Percentiles rank a stretch among this genome's conserved stretches.
These are phyloP conservation scores for Mystacornis crossleyi DNA, from an alignment of 2,113 vertebrate species.

Conservation along the genomic window DNA sequence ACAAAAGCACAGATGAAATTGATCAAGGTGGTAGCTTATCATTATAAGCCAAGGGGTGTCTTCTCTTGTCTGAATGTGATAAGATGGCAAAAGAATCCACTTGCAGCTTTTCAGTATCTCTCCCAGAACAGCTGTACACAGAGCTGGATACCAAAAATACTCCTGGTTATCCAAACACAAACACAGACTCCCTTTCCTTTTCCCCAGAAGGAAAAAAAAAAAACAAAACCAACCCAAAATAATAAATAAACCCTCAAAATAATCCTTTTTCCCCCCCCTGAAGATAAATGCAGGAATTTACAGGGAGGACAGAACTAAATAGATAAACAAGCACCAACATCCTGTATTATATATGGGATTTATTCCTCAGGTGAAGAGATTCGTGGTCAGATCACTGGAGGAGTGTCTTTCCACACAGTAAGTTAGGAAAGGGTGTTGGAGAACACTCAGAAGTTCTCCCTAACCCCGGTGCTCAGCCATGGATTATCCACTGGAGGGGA, in stretches of 20 bases:
- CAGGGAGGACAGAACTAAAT: neutral
- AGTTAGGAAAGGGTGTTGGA: neutral
- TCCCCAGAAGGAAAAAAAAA: neutral
- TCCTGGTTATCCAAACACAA: neutral
- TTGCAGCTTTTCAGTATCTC: constrained; percentile 19
- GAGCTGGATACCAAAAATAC: constrained; percentile 3
- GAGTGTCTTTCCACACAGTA: neutral
- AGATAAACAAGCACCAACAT: neutral
- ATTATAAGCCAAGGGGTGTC: constrained; percentile 7
- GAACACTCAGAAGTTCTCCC: neutral
- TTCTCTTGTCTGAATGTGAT: constrained; percentile 16
- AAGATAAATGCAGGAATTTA: neutral
- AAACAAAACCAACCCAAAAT: fast-evolving
- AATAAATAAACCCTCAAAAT: neutral
- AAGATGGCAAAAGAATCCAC: constrained; percentile 11
- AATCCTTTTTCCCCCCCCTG: fast-evolving
- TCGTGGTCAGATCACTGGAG: neutral
- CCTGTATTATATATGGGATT: neutral
- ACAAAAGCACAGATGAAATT: constrained; percentile 55
- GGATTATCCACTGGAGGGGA: neutral
- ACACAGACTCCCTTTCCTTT: neutral
- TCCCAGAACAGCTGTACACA: neutral
- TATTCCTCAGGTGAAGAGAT: neutral
- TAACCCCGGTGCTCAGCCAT: neutral
- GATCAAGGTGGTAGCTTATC: constrained; percentile 36